Percentiles rank a stretch among this genome's conserved stretches.
phyloP scores from a whole-genome alignment of 53 echinoderm and acorn worm genomes.

The Zoroaster sp. region DNA sequence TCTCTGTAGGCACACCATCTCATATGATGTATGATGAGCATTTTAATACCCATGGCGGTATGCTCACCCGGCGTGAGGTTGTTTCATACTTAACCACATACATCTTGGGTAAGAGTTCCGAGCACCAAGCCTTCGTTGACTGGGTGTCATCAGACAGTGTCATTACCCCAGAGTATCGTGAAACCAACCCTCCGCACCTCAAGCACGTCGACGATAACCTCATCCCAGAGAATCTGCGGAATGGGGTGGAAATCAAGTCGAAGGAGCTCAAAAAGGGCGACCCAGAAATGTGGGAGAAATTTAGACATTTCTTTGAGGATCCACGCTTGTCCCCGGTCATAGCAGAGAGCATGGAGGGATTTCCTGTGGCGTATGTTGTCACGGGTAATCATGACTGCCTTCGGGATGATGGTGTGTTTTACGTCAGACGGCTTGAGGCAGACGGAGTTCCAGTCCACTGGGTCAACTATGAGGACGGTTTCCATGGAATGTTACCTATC shows the following conservation, averaged over 20 bases:
- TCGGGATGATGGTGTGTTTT: slow-evolving; percentile 63
- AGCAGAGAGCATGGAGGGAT: slow-evolving; percentile 40
- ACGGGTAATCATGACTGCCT: slow-evolving; percentile 62
- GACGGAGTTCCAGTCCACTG: slow-evolving; percentile 53
- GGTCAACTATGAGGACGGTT: slow-evolving; percentile 65
- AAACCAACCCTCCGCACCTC: not conserved
- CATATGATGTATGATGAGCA: not conserved
- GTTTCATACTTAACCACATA: slow-evolving; percentile 19
- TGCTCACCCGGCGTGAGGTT: slow-evolving; percentile 6
- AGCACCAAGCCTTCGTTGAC: not conserved
- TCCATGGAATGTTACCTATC: slow-evolving; percentile 59
- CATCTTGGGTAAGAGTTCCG: slow-evolving; percentile 8
- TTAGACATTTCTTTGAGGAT: slow-evolving; percentile 3
- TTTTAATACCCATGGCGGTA: slow-evolving; percentile 7
- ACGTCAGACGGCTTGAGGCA: slow-evolving; percentile 26
- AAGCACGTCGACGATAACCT: not conserved
- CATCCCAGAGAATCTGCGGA: not conserved
- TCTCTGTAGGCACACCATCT: not conserved
- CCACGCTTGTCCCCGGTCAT: slow-evolving; percentile 39
- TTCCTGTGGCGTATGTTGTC: slow-evolving; percentile 51
- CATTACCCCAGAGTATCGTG: not conserved
- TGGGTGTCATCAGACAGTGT: not conserved
- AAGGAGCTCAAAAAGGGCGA: not conserved
- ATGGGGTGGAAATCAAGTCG: not conserved
- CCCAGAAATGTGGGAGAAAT: slow-evolving; percentile 3